phyloP scores from a whole-genome alignment of 2,113 vertebrate species.

The Stictonetta naevosa region DNA sequence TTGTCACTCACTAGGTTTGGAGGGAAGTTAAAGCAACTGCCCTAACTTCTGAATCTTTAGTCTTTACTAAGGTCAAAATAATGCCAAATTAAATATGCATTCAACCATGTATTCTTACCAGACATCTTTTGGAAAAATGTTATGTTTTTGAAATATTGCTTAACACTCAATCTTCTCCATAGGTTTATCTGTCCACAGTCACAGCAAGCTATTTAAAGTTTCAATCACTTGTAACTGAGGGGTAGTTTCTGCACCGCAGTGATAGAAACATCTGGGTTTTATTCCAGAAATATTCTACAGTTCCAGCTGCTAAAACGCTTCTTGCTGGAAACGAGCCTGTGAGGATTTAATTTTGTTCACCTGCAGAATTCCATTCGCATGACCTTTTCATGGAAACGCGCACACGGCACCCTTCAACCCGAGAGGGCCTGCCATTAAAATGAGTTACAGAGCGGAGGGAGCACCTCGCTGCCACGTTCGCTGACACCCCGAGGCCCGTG shows the following conservation, averaged over 20 bases:
- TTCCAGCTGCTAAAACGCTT: background rate
- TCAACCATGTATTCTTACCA: background rate
- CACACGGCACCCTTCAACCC: background rate
- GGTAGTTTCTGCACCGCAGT: background rate
- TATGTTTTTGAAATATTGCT: background rate
- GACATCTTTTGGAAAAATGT: background rate
- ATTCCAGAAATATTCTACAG: background rate
- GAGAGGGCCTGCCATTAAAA: background rate
- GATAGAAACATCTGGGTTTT: conserved; percentile 44
- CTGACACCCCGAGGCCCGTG: background rate
- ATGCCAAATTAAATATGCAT: background rate
- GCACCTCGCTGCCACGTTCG: background rate
- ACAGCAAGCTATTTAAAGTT: background rate
- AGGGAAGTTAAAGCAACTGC: background rate
- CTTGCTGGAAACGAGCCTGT: background rate
- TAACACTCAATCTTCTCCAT: background rate
- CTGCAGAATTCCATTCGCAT: background rate
- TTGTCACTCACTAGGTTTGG: background rate
- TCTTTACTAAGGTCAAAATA: no score
- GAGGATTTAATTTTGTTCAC: conserved; percentile 43
- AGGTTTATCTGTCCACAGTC: background rate
- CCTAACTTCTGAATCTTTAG: background rate
- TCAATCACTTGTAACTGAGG: background rate
- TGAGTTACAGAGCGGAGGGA: background rate
- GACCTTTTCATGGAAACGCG: background rate